Conservation (phyloP, 2,113 vertebrate genomes). For the Gymnarchus niloticus region DNA sequence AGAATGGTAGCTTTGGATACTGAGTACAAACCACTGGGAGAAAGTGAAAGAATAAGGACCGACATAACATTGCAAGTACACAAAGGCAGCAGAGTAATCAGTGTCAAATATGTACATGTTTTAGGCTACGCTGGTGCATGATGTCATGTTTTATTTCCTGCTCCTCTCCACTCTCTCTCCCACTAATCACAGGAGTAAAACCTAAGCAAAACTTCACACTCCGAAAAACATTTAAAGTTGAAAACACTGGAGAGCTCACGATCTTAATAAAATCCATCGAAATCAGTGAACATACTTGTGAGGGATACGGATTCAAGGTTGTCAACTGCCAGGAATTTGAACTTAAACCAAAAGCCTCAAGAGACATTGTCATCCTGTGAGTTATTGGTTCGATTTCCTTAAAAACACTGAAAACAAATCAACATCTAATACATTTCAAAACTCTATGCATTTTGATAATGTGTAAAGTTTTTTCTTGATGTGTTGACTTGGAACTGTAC, state of each 20-base stretch:
- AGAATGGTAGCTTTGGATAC: background rate
- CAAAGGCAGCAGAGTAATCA: background rate
- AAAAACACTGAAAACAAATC: background rate
- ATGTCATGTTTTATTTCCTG: background rate
- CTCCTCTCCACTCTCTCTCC: conserved; percentile 13
- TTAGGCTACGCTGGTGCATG: background rate
- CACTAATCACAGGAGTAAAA: conserved; percentile 68
- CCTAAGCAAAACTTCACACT: conserved; percentile 87
- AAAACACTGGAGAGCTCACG: conserved; percentile 86
- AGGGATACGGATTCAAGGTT: conserved; percentile 97
- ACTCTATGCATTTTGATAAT: background rate
- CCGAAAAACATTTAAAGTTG: conserved; percentile 84
- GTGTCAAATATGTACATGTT: background rate
- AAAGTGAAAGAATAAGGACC: background rate
- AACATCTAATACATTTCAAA: background rate
- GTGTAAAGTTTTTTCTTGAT: background rate
- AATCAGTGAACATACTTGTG: conserved; percentile 86
- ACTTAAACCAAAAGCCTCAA: conserved; percentile 87
- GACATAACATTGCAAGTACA: background rate
- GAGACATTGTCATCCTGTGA: conserved; percentile 93
- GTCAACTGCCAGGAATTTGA: conserved; percentile 91
- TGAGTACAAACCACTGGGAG: background rate
- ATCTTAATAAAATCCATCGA: conserved; percentile 76
- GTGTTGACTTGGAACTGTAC: background rate
- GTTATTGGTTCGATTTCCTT: conserved; percentile 41